Evolutionary conservation across 2,113 vertebrate species (phyloP), one percentile per base, ranked within the genome.

Genomic region (crab-eating macaque (Macaca fascicularis)): DNA sequence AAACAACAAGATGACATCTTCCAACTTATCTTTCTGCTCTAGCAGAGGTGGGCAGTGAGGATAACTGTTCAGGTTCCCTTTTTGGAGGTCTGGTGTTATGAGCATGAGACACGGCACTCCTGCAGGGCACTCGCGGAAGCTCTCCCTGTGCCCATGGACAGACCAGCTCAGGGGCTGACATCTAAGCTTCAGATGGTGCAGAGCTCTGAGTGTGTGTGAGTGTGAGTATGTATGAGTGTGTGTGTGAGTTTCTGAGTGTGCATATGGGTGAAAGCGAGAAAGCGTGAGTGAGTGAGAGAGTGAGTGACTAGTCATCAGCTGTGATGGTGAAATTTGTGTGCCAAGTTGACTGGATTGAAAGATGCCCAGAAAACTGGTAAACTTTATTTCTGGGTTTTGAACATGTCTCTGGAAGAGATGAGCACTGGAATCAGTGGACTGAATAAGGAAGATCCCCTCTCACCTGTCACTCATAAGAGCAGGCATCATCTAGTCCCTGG

Each of bases 51-150:
- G 22, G 6, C 9, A 61, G 20, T 27, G 2, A 59, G 27, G 20
- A 45, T 7, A 50, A 27, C 38, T 32, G 3, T 14, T 19, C 32
- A 22, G 22, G 16, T 30, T 48, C 7, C 38, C 30, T 4, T 8
- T 27, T 81, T 22, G 8, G 43, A 25, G 9, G 5, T 43, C 50
- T 45, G 32, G 32, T 22, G 5, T 27, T 75, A 1, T 0, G 0
- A 23, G 80, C 7, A 35, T 32, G 25, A 19, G 43, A 43, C 43
- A 43, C 6, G 43, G 2, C 3, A 52, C 25, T 94, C 25, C n/a
- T 1, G 12, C 2, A 5, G 19, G 3, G 25, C 40, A 16, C 3
- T 35, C 40, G 1, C 48, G 7, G 25, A 35, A 88, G 1, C 27
- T 69, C 1, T 0, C 4, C 30, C 19, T 22, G n/a, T 83, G 43